A percentile compares a stretch with the other conserved stretches of the same genome.
Evolutionary conservation across 2,888 invertebrate genomes (phyloP).

Genomic region (Corbicula japonica): DNA sequence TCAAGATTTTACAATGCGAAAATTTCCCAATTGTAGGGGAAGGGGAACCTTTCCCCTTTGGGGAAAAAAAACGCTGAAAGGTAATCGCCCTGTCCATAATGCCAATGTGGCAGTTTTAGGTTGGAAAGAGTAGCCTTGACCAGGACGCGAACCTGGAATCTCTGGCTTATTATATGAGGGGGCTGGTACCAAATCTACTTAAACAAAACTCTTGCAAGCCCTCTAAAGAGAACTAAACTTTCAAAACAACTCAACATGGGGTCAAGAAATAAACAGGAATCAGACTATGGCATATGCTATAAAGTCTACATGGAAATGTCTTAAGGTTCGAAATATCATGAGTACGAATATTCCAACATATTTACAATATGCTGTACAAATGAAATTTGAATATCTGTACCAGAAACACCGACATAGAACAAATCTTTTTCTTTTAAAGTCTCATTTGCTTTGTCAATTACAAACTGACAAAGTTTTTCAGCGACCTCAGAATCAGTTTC

Average conservation of each 20-base stretch:
- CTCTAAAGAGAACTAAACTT: not conserved
- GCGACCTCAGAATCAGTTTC: conserved; percentile 71
- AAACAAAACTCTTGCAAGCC: not conserved
- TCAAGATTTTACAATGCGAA: too few relatives aligned
- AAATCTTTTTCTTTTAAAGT: conserved; percentile 69
- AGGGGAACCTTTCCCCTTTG: too few relatives aligned
- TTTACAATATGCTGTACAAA: not conserved
- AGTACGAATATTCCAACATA: too few relatives aligned
- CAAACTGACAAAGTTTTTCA: conserved; percentile 72
- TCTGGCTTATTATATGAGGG: not conserved
- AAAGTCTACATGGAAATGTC: not conserved
- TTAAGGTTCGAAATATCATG: not conserved
- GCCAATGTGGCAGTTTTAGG: not conserved
- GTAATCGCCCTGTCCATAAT: not conserved
- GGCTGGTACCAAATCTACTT: not conserved
- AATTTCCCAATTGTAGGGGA: too few relatives aligned
- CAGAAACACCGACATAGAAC: conserved; percentile 80
- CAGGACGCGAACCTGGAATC: not conserved
- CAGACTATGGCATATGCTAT: too few relatives aligned
- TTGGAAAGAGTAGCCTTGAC: not conserved
- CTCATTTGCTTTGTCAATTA: conserved; percentile 73
- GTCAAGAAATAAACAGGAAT: too few relatives aligned
- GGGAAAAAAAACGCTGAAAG: too few relatives aligned
- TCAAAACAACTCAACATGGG: not conserved
- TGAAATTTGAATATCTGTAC: conserved; percentile 58